A percentile compares a stretch with the other conserved stretches of the same genome.
These are phyloP conservation scores for Atta colombica DNA, from an alignment of 1,140 invertebrate species.

Conservation along the genomic window DNA sequence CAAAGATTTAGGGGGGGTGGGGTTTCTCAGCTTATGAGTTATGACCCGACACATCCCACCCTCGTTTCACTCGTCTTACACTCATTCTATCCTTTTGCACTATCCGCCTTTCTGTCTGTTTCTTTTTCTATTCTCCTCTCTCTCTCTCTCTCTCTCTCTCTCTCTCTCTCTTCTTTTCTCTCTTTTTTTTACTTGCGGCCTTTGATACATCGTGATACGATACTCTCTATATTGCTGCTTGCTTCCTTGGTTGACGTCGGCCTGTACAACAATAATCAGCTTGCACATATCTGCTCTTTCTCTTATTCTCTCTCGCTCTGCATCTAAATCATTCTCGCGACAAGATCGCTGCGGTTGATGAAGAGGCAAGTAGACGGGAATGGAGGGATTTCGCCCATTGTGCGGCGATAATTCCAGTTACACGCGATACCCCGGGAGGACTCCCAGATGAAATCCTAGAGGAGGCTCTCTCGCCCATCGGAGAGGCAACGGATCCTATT, in stretches of 20 bases:
- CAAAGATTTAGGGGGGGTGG: constrained; percentile 78
- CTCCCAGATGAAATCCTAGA: constrained; percentile 79
- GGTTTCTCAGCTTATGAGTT: constrained; percentile 80
- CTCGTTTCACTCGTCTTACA: constrained; percentile 52
- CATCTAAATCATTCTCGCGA: constrained; percentile 63
- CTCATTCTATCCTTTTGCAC: constrained; percentile 58
- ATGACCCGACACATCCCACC: constrained; percentile 73
- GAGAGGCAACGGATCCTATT: constrained; percentile 59
- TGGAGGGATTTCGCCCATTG: constrained; percentile 74
- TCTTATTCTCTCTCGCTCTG: not conserved
- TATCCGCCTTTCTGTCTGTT: constrained; percentile 24
- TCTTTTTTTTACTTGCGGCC: constrained; percentile 46
- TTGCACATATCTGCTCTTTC: constrained; percentile 16
- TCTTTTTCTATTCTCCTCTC: not conserved
- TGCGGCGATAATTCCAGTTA: constrained; percentile 81
- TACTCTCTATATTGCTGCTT: constrained; percentile 65
- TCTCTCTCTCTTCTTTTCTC: too few relatives aligned
- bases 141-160: not conserved
- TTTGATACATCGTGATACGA: constrained; percentile 71
- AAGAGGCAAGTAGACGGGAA: constrained; percentile 65
- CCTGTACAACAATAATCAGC: constrained; percentile 58
- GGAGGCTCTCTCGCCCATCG: constrained; percentile 51
- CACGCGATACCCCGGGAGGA: constrained; percentile 73
- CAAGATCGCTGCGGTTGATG: constrained; percentile 74
- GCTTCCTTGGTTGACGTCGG: constrained; percentile 48